Evolutionary conservation across 1,140 invertebrate genomes (phyloP), one percentile per base, ranked within the genome.

Genomic region (Pseudomyrmex concolor): DNA sequence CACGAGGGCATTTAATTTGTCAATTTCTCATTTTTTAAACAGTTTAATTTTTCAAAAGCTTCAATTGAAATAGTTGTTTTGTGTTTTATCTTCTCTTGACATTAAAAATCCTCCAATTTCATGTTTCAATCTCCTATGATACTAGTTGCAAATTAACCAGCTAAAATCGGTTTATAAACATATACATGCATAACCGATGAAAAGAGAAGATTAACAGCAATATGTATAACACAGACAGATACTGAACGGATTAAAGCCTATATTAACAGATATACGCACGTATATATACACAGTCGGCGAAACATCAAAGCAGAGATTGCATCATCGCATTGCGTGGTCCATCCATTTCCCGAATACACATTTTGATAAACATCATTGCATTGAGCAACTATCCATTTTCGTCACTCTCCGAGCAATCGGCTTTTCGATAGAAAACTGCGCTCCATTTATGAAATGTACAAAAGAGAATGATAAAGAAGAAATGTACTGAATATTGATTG

Each of bases 381-480:
- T 17, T 2, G 59, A 13, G 13, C 34, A 43, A n/a, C 34, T 2
- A 1, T 13, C 17, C 51, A 48, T 48, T 34, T 34, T 22, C 9
- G 34, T 57, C 4, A 13, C 48, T 59, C 5, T 48, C 64, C 50
- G 43, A 63, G 48, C 19, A 25, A 80, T 70, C 51, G 63, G 51
- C 59, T 48, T 13, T 15, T 13, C 34, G 84, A 83, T 67, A 84
- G 57, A 83, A 86, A 84, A 68, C 74, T 57, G 48, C 60, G 22
- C 57, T 71, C 19, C 50, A 80, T 78, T 87, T 72, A 86, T 84
- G 86, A 86, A 83, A 87, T 83, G 81, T 85, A 64, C 67, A 83
- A 63, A 73, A 82, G 51, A 50, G 62, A 51, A 51, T 15, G 50
- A 62, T 19, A 51, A 82, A 13, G 5, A 15, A 17, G 15, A 10